A percentile compares a stretch with the other conserved stretches of the same genome.
Conservation (phyloP, 2,113 vertebrate genomes). For the Hemiscyllium ocellatum region DNA sequence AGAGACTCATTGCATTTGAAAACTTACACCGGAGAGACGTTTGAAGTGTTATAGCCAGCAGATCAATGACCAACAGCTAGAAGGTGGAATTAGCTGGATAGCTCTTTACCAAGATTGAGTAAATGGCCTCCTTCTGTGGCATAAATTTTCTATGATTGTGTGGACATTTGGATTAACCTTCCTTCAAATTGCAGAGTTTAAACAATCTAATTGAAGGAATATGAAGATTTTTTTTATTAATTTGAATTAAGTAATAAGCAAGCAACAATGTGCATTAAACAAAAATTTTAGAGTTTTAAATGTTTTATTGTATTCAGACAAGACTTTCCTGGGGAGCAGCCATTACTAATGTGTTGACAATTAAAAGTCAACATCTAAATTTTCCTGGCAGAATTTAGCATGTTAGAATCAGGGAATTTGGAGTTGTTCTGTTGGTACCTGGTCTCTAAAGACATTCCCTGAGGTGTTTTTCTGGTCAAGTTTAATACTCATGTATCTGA, state of each 20-base stretch:
- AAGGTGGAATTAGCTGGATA: background rate
- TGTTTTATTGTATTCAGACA: background rate
- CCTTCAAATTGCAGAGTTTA: background rate
- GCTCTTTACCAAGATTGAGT: background rate
- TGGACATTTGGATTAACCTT: background rate
- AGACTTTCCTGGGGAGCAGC: background rate
- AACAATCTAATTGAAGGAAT: background rate
- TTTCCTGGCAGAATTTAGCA: background rate
- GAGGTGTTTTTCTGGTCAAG: background rate
- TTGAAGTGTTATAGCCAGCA: background rate
- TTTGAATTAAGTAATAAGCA: background rate
- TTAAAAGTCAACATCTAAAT: constrained; percentile 4
- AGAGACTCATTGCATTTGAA: background rate
- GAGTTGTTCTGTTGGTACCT: background rate
- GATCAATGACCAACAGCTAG: background rate
- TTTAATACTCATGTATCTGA: background rate
- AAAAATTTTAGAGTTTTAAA: background rate
- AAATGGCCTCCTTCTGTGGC: background rate
- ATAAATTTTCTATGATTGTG: background rate
- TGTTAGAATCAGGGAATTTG: background rate
- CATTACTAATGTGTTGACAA: background rate
- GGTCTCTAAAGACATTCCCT: background rate
- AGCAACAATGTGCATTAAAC: background rate
- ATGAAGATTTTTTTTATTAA: background rate
- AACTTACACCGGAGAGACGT: background rate